Base-by-base conservation (phyloP, 1,140 invertebrate genomes). In the Asobara japonica region DNA sequence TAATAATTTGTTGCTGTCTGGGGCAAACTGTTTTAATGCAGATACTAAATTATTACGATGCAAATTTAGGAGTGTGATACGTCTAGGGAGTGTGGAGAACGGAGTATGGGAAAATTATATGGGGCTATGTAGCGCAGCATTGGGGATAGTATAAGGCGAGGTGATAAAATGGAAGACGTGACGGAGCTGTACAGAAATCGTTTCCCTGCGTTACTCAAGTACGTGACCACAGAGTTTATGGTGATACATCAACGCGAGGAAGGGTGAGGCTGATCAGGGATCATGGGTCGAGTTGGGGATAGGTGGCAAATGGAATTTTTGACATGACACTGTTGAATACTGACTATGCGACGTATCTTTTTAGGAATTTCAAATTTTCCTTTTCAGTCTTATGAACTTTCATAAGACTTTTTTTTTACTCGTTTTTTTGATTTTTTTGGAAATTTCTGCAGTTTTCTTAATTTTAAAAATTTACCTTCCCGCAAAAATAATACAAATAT, bases 191-290 rank as follows among this genome's bases (percentile, higher is more conserved):
- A 25, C 22, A 16, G 30, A 33, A 60, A 69, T 61, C 41, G 65
- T 68, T 68, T 68, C 41, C 41, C 45, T 61, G 11, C 48, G 67
- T 69, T 69, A 69, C 61, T 61, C 67, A 61, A 61, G 67, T 69
- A 69, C 51, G 67, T 69, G 67, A 69, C 67, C 31, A 61, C 20
- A 5, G 51, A 38, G n/a, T 69, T 69, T 60, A 48, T 31, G 41
- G 30, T 22, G 48, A 69, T 69, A 56, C 30, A 69, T 69, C 38
- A 66, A 38, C n/a, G 11, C 31, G 30, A 3, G 13, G 30, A 27
- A 38, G 8, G 16, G 18, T 10, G 64, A 36, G 64, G 16, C 22
- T 33, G 41, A 16, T 22, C 18, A 65, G 64, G 13, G 2, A 0
- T 56, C 18, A 56, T 56, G 51, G 51, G n/a, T n/a, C n/a, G 22